Base-by-base conservation (phyloP, 2,797 vertebrate genomes). In the Podargus strigoides region DNA sequence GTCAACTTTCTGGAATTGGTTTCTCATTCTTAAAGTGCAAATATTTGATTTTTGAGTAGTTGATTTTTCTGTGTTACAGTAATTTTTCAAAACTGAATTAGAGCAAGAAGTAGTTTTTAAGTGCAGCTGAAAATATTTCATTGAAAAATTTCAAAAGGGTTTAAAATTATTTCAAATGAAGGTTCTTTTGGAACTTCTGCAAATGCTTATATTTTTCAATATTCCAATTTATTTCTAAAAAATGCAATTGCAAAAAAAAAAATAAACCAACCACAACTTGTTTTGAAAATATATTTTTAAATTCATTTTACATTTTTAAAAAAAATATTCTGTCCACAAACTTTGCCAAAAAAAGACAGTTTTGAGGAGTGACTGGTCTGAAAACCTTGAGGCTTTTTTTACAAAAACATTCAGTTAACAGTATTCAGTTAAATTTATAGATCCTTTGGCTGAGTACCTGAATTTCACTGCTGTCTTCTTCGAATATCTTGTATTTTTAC, bases 131-230 rank as follows among this genome's bases (percentile, higher is more conserved):
- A 73, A 67, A 24, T 73, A 49, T 49, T 74, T 60, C 1, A 41
- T 74, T 56, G 36, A 83, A 92, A 60, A 34, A 26, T 44, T 58
- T 75, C 15, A 58, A 50, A 63, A 49, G 2, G 15, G 52, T 63
- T 69, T 75, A 27, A 64, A 44, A 58, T 55, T 5, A 21, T 69
- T 81, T 58, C 17, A 36, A 14, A 36, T 56, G 1, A 27, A 59
- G 2, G 1, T 2, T 28, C 36, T 55, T 60, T 20, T 53, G 3
- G 0, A 55, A 19, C 14, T 41, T n/a, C 9, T 53, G 8, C 15
- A 66, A 73, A 56, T 28, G 5, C 9, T 73, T 68, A 7, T 26
- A 32, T n/a, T 42, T 69, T 59, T 47, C 28, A 60, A 30, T 28
- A n/a, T 47, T 59, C 9, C 4, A 22, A 9, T 36, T 63, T 37